Evolutionary conservation across 2,113 vertebrate species (phyloP), one percentile per base, ranked within the genome.

Genomic region (Diphyllodes magnificus): DNA sequence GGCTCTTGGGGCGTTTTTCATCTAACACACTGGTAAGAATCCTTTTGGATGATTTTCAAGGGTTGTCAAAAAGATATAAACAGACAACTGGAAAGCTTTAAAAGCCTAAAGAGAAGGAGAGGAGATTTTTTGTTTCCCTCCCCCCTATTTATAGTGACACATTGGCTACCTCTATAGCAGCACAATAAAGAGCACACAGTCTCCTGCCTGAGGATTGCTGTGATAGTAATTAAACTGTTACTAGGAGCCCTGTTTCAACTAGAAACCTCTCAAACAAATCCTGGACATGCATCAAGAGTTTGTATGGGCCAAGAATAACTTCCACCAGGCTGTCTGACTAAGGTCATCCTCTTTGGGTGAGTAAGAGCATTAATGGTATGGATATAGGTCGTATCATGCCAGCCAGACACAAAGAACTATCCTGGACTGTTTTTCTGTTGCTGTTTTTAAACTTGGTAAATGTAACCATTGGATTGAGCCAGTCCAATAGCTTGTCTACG

Each of bases 91-190:
- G 19, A 78, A 45, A 86, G 39, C 4, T 78, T 23, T 37, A 73
- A 68, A 65, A 86, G 8, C 14, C 37, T 83, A 33, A 31, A 72
- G 28, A 54, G 30, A 57, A 33, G 11, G 2, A 83, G 11, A 65
- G 2, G 7, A 23, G 3, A 0, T 31, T 13, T 28, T 28, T 35
- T 23, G 18, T 7, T n/a, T 56, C 21, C 16, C 5, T 10, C 21
- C 13, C 21, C 6, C 9, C 16, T 8, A 50, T 60, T 72, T 79
- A 24, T 6, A 72, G 11, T n/a, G 13, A 13, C 4, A 13, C 17
- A 44, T 8, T 84, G 27, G 4, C 44, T 59, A 7, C 21, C 15
- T 71, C 39, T 50, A 22, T 8, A 59, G 22, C 9, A 80, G 28
- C 28, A 39, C 7, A 85, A 72, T 18, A 54, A 75, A 70, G 14